Base-by-base conservation (phyloP, 2,113 vertebrate genomes). In the Stigmatopora nigra region DNA sequence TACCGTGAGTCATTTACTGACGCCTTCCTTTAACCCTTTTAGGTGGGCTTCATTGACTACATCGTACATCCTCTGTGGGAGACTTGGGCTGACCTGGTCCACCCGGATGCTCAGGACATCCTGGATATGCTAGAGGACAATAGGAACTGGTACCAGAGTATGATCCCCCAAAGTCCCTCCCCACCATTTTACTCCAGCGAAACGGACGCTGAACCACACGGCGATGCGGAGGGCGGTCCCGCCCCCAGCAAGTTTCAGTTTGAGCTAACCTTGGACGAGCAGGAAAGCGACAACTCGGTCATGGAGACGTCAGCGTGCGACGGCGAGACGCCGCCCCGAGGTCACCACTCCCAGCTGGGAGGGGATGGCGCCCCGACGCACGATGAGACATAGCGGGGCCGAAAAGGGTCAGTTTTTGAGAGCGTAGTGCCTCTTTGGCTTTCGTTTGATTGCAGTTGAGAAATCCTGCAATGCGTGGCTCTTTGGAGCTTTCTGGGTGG, bases 61-160 rank as follows among this genome's bases (percentile, higher is more conserved):
- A 96, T 99, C 0, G 96, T 95, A 38, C 96, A 98, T 35, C 97
- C 97, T 0, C 91, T 99, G 49, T 99, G 97, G 97, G 97, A 99
- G 90, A 98, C 97, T 0, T 99, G 97, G 97, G 96, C 95, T 0
- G 97, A 99, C 80, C 90, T 99, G 76, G 97, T 99, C 41, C 96
- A 99, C 82, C 97, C 97, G 0, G 97, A 99, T 0, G 96, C 97
- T 65, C 97, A 99, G 84, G 97, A 99, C 89, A 98, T 99, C 84
- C 89, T 99, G 79, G 97, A 99, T 79, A 98, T 92, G 0, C 89
- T 99, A 70, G 96, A 98, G 88, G 94, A 98, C 82, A 99, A 99
- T 88, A 91, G 97, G 84, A 98, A 98, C 92, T 99, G 96, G 95
- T 99, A 99, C 89, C 95, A 98, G 87, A 95, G 95, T 85, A 99